These are phyloP conservation scores for Drosophila kohkoa DNA, from an alignment of 1,140 invertebrate species.

Conservation along the genomic window DNA sequence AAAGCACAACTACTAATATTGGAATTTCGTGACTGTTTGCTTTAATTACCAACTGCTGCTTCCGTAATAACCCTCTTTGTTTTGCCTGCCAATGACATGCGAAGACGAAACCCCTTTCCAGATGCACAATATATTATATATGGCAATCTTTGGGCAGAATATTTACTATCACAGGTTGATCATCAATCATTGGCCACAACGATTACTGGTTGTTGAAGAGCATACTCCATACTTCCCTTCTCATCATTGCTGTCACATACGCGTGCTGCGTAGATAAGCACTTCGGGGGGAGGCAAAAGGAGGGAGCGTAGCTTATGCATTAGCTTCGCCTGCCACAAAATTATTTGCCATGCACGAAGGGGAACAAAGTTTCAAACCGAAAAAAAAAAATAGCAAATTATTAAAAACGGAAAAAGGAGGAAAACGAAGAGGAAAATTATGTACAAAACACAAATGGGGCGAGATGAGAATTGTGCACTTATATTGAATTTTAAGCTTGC, in stretches of 20 bases:
- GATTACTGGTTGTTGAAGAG: neutral
- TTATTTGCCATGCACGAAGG: slow-evolving; percentile 31
- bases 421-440: slow-evolving; percentile 16
- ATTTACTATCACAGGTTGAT: slow-evolving; percentile 17
- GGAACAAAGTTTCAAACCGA: neutral
- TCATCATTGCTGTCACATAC: slow-evolving; percentile 4
- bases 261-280: slow-evolving; percentile 19
- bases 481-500: slow-evolving; percentile 74
- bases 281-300: neutral
- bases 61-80: neutral
- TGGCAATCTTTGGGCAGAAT: neutral
- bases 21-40: neutral
- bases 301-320: slow-evolving; percentile 20
- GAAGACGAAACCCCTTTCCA: neutral
- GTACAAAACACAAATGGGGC: slow-evolving; percentile 25
- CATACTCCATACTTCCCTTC: neutral
- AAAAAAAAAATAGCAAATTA: slow-evolving; percentile 18
- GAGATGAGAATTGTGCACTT: slow-evolving; percentile 50
- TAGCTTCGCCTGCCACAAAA: slow-evolving; percentile 47
- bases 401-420: slow-evolving; percentile 23
- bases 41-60: slow-evolving; percentile 11
- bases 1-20: neutral
- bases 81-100: neutral
- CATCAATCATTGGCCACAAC: slow-evolving; percentile 27
- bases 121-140: neutral